Evolutionary conservation across 1,140 invertebrate species (phyloP).

Genomic region (Piezodorus guildinii): DNA sequence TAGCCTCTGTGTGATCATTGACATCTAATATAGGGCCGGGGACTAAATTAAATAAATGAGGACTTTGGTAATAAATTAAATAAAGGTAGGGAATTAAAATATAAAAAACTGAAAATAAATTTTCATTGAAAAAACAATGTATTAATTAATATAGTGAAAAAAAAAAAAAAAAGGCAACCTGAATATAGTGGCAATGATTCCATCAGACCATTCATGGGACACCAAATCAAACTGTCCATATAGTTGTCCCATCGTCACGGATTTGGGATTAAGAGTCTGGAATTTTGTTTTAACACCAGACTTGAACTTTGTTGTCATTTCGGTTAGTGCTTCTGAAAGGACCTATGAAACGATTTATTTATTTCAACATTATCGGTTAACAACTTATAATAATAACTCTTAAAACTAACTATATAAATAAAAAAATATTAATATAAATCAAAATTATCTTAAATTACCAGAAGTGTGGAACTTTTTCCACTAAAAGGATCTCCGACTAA

Average conservation of each 20-base stretch:
- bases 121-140: no score
- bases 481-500: slow-evolving; percentile 63
- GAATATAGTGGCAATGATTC: slow-evolving; percentile 67
- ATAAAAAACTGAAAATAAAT: no score
- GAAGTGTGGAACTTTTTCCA: slow-evolving; percentile 49
- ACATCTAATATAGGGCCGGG: no score
- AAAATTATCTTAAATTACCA: slow-evolving; percentile 17
- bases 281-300: slow-evolving; percentile 51
- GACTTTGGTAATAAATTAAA: no score
- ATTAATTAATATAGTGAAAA: no score
- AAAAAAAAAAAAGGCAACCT: slow-evolving; percentile 34
- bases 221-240: slow-evolving; percentile 79
- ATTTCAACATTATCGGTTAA: neutral
- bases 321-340: slow-evolving; percentile 56
- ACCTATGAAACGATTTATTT: slow-evolving; percentile 34
- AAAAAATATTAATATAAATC: neutral
- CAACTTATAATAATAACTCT: neutral
- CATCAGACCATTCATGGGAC: slow-evolving; percentile 86
- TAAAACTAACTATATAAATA: neutral
- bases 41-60: no score
- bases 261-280: slow-evolving; percentile 81
- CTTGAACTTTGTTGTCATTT: slow-evolving; percentile 47
- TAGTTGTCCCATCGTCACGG: slow-evolving; percentile 79
- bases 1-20: no score
- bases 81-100: no score